These are phyloP conservation scores for Pseudococcus viburni DNA, from an alignment of 2,888 invertebrate genomes.

Conservation along the genomic window DNA sequence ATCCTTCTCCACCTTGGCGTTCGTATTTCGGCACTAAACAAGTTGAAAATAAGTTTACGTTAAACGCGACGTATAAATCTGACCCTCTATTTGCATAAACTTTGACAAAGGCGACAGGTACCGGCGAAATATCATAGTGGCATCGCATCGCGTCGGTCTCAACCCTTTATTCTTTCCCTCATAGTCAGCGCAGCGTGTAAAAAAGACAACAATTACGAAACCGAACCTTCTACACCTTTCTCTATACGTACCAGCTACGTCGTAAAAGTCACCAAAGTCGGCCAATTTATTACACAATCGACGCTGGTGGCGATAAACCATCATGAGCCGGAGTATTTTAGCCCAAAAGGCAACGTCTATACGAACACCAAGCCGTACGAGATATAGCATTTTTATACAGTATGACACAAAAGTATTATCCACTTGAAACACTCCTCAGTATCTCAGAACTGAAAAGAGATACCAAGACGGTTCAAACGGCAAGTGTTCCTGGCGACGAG, in stretches of 20 bases:
- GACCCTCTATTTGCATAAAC: constrained; percentile 24
- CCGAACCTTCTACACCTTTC: background rate
- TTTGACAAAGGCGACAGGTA: constrained; percentile 25
- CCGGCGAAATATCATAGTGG: background rate
- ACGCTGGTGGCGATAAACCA: background rate
- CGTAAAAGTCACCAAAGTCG: constrained; percentile 14
- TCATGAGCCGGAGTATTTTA: background rate
- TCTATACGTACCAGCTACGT: background rate
- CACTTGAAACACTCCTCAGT: too few relatives aligned
- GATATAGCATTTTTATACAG: background rate
- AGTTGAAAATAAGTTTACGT: constrained; percentile 1
- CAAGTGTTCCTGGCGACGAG: too few relatives aligned
- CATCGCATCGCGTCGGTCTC: background rate
- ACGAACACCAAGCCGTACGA: too few relatives aligned
- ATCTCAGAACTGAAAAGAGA: too few relatives aligned
- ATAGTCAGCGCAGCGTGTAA: background rate
- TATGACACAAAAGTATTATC: too few relatives aligned
- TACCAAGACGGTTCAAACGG: too few relatives aligned
- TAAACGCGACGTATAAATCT: background rate
- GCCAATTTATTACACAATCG: constrained; percentile 15
- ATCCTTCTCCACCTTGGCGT: background rate
- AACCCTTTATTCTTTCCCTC: background rate
- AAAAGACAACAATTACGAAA: background rate
- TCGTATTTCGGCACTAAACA: background rate
- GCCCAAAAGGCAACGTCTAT: background rate